Conservation (phyloP, 1,140 invertebrate genomes). For the Brachionus koreanus region DNA sequence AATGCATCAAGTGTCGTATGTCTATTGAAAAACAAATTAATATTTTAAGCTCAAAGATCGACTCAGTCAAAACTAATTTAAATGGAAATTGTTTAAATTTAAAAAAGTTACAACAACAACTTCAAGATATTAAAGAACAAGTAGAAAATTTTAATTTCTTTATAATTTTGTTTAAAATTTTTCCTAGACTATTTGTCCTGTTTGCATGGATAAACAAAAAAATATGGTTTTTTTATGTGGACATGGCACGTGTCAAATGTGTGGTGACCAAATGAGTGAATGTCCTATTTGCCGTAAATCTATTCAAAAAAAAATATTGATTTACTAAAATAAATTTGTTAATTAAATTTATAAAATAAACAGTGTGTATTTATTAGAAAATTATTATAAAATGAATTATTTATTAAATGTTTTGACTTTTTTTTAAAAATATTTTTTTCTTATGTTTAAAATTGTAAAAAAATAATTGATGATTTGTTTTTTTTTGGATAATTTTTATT, state of each 20-base stretch:
- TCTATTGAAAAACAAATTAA: conserved; percentile 67
- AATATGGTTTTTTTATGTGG: conserved; percentile 98
- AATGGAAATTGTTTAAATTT: conserved; percentile 74
- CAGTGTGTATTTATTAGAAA: no score
- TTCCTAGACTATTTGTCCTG: conserved; percentile 87
- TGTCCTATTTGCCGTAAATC: conserved; percentile 94
- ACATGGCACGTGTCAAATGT: conserved; percentile 95
- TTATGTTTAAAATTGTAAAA: no score
- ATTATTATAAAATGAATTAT: no score
- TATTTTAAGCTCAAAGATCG: conserved; percentile 77
- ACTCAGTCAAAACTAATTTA: conserved; percentile 64
- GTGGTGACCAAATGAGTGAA: conserved; percentile 68
- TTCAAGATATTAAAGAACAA: conserved; percentile 95
- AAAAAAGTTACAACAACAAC: conserved; percentile 75
- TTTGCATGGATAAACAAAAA: conserved; percentile 90
- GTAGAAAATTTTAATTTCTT: conserved; percentile 60
- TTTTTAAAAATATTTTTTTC: no score
- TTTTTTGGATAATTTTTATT: no score
- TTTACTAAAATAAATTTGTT: conserved; percentile 65
- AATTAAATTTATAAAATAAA: neutral
- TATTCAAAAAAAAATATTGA: conserved; percentile 86
- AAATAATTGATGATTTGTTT: no score
- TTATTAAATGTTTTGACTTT: no score
- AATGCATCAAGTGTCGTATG: conserved; percentile 85
- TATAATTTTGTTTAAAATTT: conserved; percentile 40